These are phyloP conservation scores for Archocentrus centrarchus DNA, from an alignment of 2,113 vertebrate genomes.

Conservation along the genomic window DNA sequence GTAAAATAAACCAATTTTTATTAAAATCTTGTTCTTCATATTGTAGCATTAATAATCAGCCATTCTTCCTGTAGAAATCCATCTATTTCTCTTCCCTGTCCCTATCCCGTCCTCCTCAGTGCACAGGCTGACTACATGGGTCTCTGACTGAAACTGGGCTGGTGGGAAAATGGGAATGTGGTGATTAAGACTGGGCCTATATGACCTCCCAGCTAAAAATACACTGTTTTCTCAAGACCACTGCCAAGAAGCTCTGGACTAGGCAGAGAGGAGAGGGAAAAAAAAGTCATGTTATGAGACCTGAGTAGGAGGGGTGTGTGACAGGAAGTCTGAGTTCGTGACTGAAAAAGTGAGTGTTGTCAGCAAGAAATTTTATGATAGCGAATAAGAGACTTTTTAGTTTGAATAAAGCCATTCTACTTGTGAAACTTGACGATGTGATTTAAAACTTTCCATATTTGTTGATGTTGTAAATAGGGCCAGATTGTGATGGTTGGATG, in stretches of 20 bases:
- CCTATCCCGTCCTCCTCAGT: slow-evolving; percentile 39
- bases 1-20: neutral
- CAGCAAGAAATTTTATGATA: slow-evolving; percentile 35
- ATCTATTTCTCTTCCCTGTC: slow-evolving; percentile 23
- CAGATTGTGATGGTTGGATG: slow-evolving; percentile 40
- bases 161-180: slow-evolving; percentile 84
- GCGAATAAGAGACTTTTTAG: neutral
- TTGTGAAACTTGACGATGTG: neutral
- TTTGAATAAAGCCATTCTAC: slow-evolving; percentile 26
- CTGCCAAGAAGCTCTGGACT: slow-evolving; percentile 86
- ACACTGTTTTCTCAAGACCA: slow-evolving; percentile 85
- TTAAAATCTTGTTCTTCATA: slow-evolving; percentile 16
- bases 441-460: slow-evolving; percentile 23
- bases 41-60: slow-evolving; percentile 27
- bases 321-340: slow-evolving; percentile 67
- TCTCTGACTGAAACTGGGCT: slow-evolving; percentile 64
- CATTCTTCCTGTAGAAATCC: slow-evolving; percentile 34
- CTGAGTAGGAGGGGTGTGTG: slow-evolving; percentile 31
- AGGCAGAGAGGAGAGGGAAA: slow-evolving; percentile 76
- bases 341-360: slow-evolving; percentile 49
- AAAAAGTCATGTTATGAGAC: slow-evolving; percentile 71
- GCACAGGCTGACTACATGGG: slow-evolving; percentile 39
- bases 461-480: slow-evolving; percentile 7
- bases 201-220: slow-evolving; percentile 90
- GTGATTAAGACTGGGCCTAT: slow-evolving; percentile 83